Conservation (phyloP, 2,888 invertebrate species). For the Neoaliturus tenellus region DNA sequence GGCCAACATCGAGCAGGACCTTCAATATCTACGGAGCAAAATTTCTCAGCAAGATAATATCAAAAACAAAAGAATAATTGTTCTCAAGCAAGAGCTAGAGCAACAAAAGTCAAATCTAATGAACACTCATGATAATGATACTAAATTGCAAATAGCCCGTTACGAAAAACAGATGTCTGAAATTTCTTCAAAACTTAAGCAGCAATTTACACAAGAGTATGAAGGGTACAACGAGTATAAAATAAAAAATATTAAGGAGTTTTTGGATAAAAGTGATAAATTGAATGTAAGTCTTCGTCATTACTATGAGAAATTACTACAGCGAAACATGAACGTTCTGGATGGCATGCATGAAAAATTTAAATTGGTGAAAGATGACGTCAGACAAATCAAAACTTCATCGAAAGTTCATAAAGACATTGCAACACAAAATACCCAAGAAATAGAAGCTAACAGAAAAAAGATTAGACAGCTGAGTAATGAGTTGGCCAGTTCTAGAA, state of each 20-base stretch:
- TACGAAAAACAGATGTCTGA: background rate
- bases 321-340: slow-evolving; percentile 3
- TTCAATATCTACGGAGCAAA: background rate
- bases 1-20: background rate
- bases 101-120: background rate
- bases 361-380: background rate
- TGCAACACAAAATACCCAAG: background rate
- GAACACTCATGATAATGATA: background rate
- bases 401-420: background rate
- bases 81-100: background rate
- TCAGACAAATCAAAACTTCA: background rate
- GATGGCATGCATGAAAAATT: background rate
- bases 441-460: background rate
- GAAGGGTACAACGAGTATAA: background rate
- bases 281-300: background rate
- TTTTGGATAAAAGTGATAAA: background rate
- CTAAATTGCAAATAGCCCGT: background rate
- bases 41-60: background rate
- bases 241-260: background rate
- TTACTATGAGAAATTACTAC: slow-evolving; percentile 2
- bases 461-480: background rate
- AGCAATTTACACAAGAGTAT: background rate
- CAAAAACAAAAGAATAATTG: no score
- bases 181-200: background rate
- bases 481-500: background rate